Percentiles rank a stretch among this genome's conserved stretches.
phyloP scores from a whole-genome alignment of 2,113 vertebrate species.

The Spilogale gracilis region DNA sequence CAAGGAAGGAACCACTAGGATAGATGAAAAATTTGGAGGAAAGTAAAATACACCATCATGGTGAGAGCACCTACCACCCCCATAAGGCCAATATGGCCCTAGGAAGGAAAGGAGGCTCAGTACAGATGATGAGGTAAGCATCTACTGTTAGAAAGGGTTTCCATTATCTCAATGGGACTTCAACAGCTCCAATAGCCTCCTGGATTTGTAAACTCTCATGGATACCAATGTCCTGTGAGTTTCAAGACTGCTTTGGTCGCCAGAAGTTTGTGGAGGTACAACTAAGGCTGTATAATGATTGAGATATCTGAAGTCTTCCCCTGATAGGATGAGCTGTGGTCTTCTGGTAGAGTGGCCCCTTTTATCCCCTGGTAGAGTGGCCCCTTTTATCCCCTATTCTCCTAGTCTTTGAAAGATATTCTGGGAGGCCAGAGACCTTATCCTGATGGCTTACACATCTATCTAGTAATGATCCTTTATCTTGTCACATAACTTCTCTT shows the following conservation, averaged over 20 bases:
- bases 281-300: background rate
- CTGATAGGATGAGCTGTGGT: background rate
- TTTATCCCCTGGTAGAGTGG: background rate
- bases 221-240: background rate
- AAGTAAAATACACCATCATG: background rate
- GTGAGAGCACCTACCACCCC: background rate
- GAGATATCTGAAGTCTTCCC: background rate
- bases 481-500: background rate
- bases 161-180: background rate
- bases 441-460: background rate
- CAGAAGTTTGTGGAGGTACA: background rate
- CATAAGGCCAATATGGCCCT: background rate
- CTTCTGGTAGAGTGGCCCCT: background rate
- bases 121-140: background rate
- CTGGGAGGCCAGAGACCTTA: background rate
- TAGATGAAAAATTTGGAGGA: slow-evolving; percentile 40
- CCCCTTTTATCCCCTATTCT: background rate
- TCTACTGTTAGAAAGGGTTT: background rate
- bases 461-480: background rate
- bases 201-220: background rate
- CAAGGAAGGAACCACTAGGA: background rate
- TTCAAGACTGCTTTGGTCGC: background rate
- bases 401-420: slow-evolving; percentile 9
- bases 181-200: background rate
- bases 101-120: background rate